Evolutionary conservation across 2,888 invertebrate genomes (phyloP).

Genomic region (Holacanthella duospinosa): DNA sequence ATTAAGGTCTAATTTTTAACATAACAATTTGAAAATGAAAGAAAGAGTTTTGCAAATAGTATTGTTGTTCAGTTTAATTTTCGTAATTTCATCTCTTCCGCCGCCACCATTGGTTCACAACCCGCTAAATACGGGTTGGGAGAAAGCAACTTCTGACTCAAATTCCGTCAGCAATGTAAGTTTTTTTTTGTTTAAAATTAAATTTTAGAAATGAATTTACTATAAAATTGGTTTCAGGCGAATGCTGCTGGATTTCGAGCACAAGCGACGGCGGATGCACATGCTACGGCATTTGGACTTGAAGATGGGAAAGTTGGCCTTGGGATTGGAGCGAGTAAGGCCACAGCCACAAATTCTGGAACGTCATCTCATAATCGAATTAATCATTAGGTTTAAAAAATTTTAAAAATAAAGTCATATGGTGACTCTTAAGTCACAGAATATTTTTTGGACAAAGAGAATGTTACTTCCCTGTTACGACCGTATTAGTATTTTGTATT

Average conservation of each 20-base stretch:
- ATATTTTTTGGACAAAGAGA: too few species aligned
- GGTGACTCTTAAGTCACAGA: too few species aligned
- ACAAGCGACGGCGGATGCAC: constrained; percentile 1
- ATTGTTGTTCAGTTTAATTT: too few species aligned
- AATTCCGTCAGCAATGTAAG: background rate
- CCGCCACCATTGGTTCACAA: background rate
- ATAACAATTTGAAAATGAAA: too few species aligned
- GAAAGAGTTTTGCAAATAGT: too few species aligned
- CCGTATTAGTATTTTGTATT: too few species aligned
- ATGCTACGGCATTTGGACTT: background rate
- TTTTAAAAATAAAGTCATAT: background rate
- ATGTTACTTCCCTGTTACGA: too few species aligned
- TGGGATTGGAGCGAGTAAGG: background rate
- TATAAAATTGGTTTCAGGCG: constrained; percentile 1
- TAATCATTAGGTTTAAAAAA: background rate
- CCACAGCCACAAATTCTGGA: background rate
- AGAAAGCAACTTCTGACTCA: constrained; percentile 1
- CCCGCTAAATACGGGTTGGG: background rate
- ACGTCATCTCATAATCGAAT: background rate
- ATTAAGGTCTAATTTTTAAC: too few species aligned
- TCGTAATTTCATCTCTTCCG: too few species aligned
- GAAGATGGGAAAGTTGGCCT: background rate
- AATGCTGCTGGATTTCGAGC: constrained; percentile 5
- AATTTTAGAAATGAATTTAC: background rate
- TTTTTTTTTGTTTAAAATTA: background rate